These are phyloP conservation scores for Ypsolopha sequella DNA, from an alignment of 2,888 invertebrate genomes.

Conservation along the genomic window DNA sequence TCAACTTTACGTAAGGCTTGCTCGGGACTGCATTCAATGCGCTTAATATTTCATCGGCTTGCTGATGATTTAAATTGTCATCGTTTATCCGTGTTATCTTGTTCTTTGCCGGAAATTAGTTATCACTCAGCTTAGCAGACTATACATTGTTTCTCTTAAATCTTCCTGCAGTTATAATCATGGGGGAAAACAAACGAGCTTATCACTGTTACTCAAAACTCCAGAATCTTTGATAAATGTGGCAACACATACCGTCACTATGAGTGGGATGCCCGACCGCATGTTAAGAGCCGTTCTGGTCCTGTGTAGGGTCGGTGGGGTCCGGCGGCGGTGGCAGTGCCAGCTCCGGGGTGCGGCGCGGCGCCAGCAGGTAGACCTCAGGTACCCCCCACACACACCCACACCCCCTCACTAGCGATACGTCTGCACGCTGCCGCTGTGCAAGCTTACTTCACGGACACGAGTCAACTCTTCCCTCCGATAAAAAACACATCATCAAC, in stretches of 20 bases:
- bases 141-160: too few relatives aligned
- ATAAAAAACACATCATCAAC: not conserved
- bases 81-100: too few relatives aligned
- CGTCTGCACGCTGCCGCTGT: slow-evolving; percentile 6
- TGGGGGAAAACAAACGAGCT: too few relatives aligned
- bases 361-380: slow-evolving; percentile 71
- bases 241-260: too few relatives aligned
- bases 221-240: too few relatives aligned
- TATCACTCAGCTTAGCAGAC: too few relatives aligned
- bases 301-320: slow-evolving; percentile 47
- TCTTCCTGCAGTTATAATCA: too few relatives aligned
- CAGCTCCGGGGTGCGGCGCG: slow-evolving; percentile 30
- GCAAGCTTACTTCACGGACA: not conserved
- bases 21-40: not conserved
- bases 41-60: not conserved
- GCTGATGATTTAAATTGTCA: too few relatives aligned
- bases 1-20: not conserved
- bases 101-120: too few relatives aligned
- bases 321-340: slow-evolving; percentile 55
- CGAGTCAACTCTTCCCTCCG: not conserved
- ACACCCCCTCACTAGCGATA: slow-evolving; percentile 16
- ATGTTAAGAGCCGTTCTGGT: not conserved
- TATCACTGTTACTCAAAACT: too few relatives aligned
- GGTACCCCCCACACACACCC: slow-evolving; percentile 36
- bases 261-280: too few relatives aligned